Base-by-base conservation (phyloP, 2,888 invertebrate species). In the Hedya salicella region DNA sequence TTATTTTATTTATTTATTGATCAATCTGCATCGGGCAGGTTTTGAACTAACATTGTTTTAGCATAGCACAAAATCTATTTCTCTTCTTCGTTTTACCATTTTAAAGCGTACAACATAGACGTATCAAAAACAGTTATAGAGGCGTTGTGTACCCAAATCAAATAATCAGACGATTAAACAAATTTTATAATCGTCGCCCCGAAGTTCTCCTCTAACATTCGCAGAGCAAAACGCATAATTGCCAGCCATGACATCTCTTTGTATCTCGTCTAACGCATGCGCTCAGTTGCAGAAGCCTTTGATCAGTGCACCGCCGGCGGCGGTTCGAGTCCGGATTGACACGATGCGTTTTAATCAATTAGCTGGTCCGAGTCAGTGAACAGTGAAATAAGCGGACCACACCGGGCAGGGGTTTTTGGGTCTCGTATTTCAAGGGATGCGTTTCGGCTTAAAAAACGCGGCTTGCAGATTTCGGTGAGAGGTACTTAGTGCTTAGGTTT, bases 301-400 rank as follows among this genome's bases (percentile, higher is more conserved):
- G 59, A 60, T 60, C 59, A 60, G 21, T 71, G 74, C 68, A 71
- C 71, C 76, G 73, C 72, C 75, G 70, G 66, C 76, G 77, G 74
- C 77, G 76, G 84, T 82, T 83, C 77, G 70, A 68, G 62, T 30
- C 57, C 73, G 80, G 83, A 90, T 90, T 90, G 90, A 90, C 89
- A 85, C 78, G 86, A 77, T 89, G 91, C 89, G 89, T 90, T 91
- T 91, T 91, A 92, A 91, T 92, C 91, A 92, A 92, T 92, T 91
- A 92, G 83, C 87, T 78, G 78, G 78, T 79, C 79, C 90, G 86
- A 78, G 36, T 81, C 91, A 90, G 52, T 91, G 91, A 83, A 74
- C 90, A 88, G 91, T 86, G 88, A 91, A 91, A 91, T 86, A 57
- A 86, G 71, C 64, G 78, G 82, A 75, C 87, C 57, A 57, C 83